Percentiles rank a stretch among this genome's conserved stretches.
phyloP scores from a whole-genome alignment of 1,140 invertebrate species.

The Epicauta chinensis region DNA sequence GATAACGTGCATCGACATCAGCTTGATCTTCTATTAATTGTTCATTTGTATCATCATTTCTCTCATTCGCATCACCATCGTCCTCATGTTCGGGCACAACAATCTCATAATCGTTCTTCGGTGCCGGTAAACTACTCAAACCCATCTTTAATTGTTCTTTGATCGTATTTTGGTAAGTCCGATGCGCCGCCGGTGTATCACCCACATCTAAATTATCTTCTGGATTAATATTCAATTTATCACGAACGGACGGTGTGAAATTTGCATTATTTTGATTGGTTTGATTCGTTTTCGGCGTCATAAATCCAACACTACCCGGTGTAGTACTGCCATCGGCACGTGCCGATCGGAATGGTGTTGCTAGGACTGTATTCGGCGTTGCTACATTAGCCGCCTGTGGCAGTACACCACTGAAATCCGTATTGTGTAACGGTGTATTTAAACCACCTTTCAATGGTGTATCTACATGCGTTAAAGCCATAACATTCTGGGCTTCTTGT shows the following conservation, averaged over 20 bases:
- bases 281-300: constrained; percentile 43
- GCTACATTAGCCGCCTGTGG: constrained; percentile 66
- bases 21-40: constrained; percentile 73
- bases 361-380: constrained; percentile 92
- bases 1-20: constrained; percentile 72
- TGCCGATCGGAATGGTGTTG: constrained; percentile 79
- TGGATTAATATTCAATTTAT: constrained; percentile 93
- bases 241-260: constrained; percentile 65
- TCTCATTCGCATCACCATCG: constrained; percentile 46
- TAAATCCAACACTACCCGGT: constrained; percentile 46
- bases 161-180: constrained; percentile 56
- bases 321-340: constrained; percentile 43
- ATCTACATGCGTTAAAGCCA: constrained; percentile 95
- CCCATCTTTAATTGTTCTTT: constrained; percentile 70
- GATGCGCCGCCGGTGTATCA: constrained; percentile 57
- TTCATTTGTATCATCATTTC: constrained; percentile 30
- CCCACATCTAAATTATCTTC: constrained; percentile 67
- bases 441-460: constrained; percentile 94
- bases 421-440: constrained; percentile 87
- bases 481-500: constrained; percentile 96
- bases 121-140: constrained; percentile 74
- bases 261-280: constrained; percentile 26
- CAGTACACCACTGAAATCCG: constrained; percentile 79
- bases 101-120: constrained; percentile 98
- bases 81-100: constrained; percentile 87